Evolutionary conservation across 2,888 invertebrate genomes (phyloP), one percentile per base, ranked within the genome.

Genomic region (Drosophila quasianomalipes): DNA sequence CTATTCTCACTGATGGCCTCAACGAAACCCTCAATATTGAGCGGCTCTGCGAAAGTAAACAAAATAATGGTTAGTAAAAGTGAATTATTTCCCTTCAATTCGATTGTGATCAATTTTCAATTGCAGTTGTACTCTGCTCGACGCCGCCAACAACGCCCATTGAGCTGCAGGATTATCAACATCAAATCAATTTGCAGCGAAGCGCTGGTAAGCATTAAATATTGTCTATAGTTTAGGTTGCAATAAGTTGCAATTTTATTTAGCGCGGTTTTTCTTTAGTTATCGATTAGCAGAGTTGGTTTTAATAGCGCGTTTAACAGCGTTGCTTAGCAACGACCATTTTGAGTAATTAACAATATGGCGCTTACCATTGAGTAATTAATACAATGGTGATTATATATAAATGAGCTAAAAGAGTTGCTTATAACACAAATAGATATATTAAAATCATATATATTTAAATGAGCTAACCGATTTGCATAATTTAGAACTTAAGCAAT

Each of bases 1-100:
- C 47, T 47, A 16, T 26, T 47, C 14, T 72, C 3, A 16, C 94
- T 94, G 85, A 94, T 94, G 79, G 95, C 94, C 61, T 71, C 2
- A 53, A 65, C 22, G 72, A 76, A 64, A 65, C 67, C 7, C 31
- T 62, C 3, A 71, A 72, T n/a, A 75, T 74, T 58, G 54, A 68
- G 31, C 41, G 68, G 9, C 4, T 47, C 16, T 47, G 22, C 44
- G 14, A 14, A 31, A 39, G 26, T 28, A 72, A 53, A 35, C 26
- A 47, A 26, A 47, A 47, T 47, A 26, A 26, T 47, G 47, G 47
- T 47, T 4, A 16, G 47, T 26, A 26, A 47, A 47, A 26, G 9
- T 47, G 16, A 22, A 26, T 26, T 47, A 16, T 9, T 47, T 26
- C 9, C 16, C 26, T 47, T 47, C 9, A 26, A 26, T 26, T 47